These are phyloP conservation scores for Melopsittacus undulatus DNA, from an alignment of 2,797 vertebrate species.

Conservation along the genomic window DNA sequence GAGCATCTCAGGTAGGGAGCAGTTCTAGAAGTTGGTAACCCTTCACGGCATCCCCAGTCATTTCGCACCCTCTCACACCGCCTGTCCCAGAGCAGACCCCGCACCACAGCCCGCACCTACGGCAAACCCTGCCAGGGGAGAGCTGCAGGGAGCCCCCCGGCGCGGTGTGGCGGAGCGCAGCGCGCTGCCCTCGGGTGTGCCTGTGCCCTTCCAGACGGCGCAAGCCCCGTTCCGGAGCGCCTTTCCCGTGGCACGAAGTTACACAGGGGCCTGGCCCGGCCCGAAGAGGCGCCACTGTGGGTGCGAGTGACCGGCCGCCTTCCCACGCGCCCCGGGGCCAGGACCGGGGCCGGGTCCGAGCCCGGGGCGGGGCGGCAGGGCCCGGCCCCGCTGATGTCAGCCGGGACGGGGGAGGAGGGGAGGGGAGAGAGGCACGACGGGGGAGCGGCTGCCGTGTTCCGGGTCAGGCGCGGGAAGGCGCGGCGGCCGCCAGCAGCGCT, in stretches of 20 bases:
- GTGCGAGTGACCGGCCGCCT: neutral
- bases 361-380: neutral
- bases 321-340: neutral
- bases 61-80: rapidly evolving
- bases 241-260: neutral
- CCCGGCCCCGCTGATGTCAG: conserved; percentile 33
- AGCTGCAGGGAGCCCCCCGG: neutral
- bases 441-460: conserved; percentile 79
- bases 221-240: neutral
- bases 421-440: conserved; percentile 64
- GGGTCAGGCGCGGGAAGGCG: conserved; percentile 67
- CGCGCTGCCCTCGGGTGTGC: neutral
- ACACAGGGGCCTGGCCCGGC: neutral
- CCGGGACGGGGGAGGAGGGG: conserved; percentile 72
- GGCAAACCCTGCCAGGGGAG: neutral
- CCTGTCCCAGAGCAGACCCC: neutral
- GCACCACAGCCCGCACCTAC: neutral
- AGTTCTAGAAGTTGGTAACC: rapidly evolving
- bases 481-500: conserved; percentile 76
- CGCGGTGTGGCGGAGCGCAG: neutral
- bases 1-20: neutral
- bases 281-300: neutral
- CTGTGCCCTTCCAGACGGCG: neutral
- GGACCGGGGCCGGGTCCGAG: neutral
- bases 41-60: neutral